A percentile compares a stretch with the other conserved stretches of the same genome.
phyloP scores from a whole-genome alignment of 2,888 invertebrate species.

The Macaria liturata region DNA sequence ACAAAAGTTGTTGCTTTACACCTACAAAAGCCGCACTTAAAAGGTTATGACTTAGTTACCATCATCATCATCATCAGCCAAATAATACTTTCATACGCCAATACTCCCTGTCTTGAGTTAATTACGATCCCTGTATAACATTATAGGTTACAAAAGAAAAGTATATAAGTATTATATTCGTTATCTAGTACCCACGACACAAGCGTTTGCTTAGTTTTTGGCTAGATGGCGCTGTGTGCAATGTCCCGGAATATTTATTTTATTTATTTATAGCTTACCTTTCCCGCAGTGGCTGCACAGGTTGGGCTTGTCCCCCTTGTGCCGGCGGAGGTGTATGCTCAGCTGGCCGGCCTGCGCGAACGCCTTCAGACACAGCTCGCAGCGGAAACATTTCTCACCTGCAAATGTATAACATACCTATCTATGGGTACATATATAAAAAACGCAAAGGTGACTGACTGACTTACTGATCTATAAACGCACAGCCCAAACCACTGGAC shows the following conservation, averaged over 20 bases:
- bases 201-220: too few relatives aligned
- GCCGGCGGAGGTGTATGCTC: slow-evolving; percentile 72
- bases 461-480: too few relatives aligned
- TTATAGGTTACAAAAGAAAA: not conserved
- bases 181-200: too few relatives aligned
- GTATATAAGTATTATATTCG: not conserved
- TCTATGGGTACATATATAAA: too few relatives aligned
- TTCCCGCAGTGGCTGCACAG: slow-evolving; percentile 77
- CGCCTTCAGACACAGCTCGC: slow-evolving; percentile 70
- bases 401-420: slow-evolving; percentile 33
- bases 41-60: too few relatives aligned
- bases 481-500: too few relatives aligned
- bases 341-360: slow-evolving; percentile 74
- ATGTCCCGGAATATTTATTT: too few relatives aligned
- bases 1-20: too few relatives aligned
- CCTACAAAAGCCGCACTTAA: too few relatives aligned
- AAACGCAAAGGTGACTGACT: too few relatives aligned
- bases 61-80: too few relatives aligned
- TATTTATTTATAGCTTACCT: slow-evolving; percentile 46
- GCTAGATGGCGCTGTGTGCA: too few relatives aligned
- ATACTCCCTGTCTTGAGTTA: not conserved
- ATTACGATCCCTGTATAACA: not conserved
- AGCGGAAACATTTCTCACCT: slow-evolving; percentile 71
- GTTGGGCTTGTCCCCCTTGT: slow-evolving; percentile 72
- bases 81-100: not conserved